These are phyloP conservation scores for Tragelaphus buxtoni DNA, from an alignment of 2,113 vertebrate genomes.

Conservation along the genomic window DNA sequence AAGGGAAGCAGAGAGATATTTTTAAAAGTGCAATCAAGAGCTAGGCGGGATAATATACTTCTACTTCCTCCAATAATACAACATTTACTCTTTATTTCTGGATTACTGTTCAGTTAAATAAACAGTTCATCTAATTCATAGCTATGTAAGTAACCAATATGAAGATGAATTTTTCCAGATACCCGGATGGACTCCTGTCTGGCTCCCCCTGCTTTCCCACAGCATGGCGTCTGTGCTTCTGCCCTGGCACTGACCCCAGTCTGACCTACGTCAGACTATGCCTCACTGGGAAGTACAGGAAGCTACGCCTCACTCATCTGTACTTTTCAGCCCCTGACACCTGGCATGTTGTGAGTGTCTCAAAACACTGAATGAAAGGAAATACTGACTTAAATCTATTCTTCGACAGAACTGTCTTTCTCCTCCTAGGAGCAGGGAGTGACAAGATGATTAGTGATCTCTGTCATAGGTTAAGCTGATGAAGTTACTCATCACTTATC, in stretches of 20 bases:
- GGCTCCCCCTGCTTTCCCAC: background rate
- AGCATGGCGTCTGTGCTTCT: background rate
- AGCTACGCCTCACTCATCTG: background rate
- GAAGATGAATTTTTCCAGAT: background rate
- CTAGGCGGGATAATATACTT: background rate
- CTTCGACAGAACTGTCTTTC: background rate
- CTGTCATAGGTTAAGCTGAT: background rate
- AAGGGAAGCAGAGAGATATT: background rate
- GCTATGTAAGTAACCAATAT: background rate
- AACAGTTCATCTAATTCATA: background rate
- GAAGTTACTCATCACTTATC: background rate
- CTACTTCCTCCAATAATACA: background rate
- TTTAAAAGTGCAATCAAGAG: background rate
- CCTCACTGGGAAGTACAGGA: background rate
- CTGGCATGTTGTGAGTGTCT: background rate
- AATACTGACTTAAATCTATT: background rate
- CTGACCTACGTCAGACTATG: background rate
- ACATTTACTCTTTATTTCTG: background rate
- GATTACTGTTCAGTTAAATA: background rate
- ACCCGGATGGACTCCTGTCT: background rate
- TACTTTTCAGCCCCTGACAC: background rate
- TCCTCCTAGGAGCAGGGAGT: background rate
- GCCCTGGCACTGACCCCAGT: background rate
- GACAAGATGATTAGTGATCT: background rate
- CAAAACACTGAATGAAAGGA: background rate